Percentiles rank a stretch among this genome's conserved stretches.
phyloP scores from a whole-genome alignment of 2,113 vertebrate genomes.

The Aphyosemion australe region DNA sequence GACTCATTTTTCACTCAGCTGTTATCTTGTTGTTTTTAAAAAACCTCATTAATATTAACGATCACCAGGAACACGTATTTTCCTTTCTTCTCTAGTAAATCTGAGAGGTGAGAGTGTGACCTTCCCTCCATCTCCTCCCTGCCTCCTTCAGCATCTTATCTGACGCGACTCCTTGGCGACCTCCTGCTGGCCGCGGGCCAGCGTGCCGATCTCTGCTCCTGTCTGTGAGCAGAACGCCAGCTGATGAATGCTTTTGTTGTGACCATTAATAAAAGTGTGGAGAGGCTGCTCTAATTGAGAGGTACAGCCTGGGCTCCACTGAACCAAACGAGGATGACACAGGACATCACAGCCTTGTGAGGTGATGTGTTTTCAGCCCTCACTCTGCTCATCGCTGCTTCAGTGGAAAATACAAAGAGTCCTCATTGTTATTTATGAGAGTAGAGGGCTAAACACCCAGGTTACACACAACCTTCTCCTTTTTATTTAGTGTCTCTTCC shows the following conservation, averaged over 20 bases:
- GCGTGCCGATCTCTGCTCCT: slow-evolving; percentile 39
- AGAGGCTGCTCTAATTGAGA: slow-evolving; percentile 62
- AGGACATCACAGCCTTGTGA: background rate
- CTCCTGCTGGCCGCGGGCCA: slow-evolving; percentile 46
- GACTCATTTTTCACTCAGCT: slow-evolving; percentile 22
- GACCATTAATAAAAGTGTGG: slow-evolving; percentile 68
- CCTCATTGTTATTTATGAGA: slow-evolving; percentile 38
- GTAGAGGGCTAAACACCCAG: slow-evolving; percentile 16
- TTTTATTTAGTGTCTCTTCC: slow-evolving; percentile 29
- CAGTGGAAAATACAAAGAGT: slow-evolving; percentile 15
- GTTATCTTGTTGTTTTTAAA: slow-evolving; percentile 21
- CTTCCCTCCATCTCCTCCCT: background rate
- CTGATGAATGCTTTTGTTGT: slow-evolving; percentile 62
- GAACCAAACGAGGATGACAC: slow-evolving; percentile 21
- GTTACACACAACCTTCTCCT: slow-evolving; percentile 20
- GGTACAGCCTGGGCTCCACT: slow-evolving; percentile 14
- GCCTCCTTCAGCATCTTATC: slow-evolving; percentile 33
- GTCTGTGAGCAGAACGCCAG: slow-evolving; percentile 68
- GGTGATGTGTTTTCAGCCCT: slow-evolving; percentile 10
- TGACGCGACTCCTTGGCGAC: slow-evolving; percentile 20
- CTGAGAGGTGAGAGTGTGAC: background rate
- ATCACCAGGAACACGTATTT: slow-evolving; percentile 12
- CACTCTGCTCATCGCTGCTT: slow-evolving; percentile 5
- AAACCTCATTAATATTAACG: slow-evolving; percentile 30
- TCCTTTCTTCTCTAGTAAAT: background rate